Evolutionary conservation across 2,797 vertebrate species (phyloP).

Genomic region (Scolopax rusticola): DNA sequence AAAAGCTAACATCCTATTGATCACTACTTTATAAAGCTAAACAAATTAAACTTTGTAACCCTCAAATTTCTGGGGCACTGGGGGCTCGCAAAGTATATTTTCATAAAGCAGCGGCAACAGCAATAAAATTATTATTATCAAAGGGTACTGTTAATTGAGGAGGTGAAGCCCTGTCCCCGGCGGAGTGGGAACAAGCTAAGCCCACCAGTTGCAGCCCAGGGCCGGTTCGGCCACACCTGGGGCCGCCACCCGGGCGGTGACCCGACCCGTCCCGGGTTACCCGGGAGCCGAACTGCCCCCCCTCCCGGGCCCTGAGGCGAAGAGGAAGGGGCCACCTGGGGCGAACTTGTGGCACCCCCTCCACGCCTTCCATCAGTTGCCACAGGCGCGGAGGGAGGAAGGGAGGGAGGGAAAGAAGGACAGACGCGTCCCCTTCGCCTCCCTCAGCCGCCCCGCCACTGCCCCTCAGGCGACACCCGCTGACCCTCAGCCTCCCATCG

Average conservation of each 20-base stretch:
- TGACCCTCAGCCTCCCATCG: background rate
- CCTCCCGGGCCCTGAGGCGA: background rate
- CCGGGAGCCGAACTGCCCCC: background rate
- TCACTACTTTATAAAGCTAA: background rate
- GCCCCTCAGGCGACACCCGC: background rate
- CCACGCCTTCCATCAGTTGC: background rate
- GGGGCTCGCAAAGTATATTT: background rate
- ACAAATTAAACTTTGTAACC: background rate
- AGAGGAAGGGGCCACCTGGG: background rate
- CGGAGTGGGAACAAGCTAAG: background rate
- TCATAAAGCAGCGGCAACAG: background rate
- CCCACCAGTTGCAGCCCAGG: background rate
- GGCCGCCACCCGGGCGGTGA: background rate
- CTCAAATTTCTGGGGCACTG: background rate
- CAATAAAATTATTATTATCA: accelerated
- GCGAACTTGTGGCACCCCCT: background rate
- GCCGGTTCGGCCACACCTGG: background rate
- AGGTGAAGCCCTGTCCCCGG: background rate
- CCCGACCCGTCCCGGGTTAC: background rate
- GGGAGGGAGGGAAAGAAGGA: background rate
- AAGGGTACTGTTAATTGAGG: background rate
- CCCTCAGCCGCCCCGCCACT: background rate
- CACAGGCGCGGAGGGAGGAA: background rate
- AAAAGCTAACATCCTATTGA: background rate
- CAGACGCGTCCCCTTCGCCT: background rate